These are phyloP conservation scores for Strigamia maritima DNA, from an alignment of 2,888 invertebrate species.

Conservation along the genomic window DNA sequence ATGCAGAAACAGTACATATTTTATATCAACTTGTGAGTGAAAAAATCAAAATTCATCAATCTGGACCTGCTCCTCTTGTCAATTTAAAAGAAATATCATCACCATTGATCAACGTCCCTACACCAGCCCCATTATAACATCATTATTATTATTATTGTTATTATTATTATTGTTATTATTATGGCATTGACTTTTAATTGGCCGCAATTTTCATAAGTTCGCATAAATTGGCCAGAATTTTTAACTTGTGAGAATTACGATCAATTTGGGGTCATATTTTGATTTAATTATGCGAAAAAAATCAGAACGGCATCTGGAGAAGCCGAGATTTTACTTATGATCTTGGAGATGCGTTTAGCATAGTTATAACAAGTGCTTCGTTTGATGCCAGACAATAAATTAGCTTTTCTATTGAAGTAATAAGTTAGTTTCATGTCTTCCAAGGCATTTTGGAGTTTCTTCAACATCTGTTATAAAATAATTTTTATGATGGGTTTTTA, in stretches of 20 bases:
- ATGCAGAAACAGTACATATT: constrained; percentile 78
- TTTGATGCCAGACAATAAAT: constrained; percentile 39
- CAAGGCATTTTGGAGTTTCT: constrained; percentile 35
- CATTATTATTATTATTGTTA: background rate
- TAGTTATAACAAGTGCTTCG: background rate
- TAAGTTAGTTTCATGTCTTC: constrained; percentile 34
- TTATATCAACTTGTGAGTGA: constrained; percentile 73
- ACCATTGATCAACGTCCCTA: constrained; percentile 79
- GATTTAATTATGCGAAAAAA: background rate
- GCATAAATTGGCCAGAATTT: too few relatives aligned
- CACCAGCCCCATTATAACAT: constrained; percentile 63
- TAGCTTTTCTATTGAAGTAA: constrained; percentile 41
- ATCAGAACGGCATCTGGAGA: background rate
- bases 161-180: too few relatives aligned
- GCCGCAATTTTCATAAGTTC: too few relatives aligned
- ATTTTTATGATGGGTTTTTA: constrained; percentile 2
- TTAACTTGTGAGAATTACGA: background rate
- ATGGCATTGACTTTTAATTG: too few relatives aligned
- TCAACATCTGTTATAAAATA: constrained; percentile 40
- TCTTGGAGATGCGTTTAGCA: background rate
- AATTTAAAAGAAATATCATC: constrained; percentile 74
- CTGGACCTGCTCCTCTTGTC: constrained; percentile 59
- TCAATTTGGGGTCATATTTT: background rate
- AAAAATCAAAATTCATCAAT: constrained; percentile 70
- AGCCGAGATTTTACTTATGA: background rate